Evolutionary conservation across 2,888 invertebrate genomes (phyloP).

Genomic region (Leptinotarsa tumamoca): DNA sequence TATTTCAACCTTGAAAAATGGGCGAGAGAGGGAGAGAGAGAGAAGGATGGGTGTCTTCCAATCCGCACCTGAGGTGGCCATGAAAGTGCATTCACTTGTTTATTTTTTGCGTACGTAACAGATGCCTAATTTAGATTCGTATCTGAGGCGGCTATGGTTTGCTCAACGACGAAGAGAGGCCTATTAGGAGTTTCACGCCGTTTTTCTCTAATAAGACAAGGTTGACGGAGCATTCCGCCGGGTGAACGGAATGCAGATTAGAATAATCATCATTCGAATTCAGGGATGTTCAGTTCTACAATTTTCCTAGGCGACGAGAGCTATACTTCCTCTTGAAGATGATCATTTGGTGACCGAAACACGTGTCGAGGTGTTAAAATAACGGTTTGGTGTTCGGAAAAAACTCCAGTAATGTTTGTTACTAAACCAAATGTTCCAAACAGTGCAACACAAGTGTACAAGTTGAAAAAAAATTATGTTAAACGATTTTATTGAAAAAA

Average conservation of each 20-base stretch:
- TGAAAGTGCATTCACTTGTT: slow-evolving; percentile 45
- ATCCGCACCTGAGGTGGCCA: slow-evolving; percentile 40
- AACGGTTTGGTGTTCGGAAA: too few relatives aligned
- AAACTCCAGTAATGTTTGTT: too few relatives aligned
- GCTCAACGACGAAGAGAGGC: slow-evolving; percentile 7
- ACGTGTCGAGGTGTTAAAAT: too few relatives aligned
- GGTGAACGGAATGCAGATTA: background rate
- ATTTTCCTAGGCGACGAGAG: background rate
- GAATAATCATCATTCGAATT: background rate
- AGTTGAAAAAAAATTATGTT: too few relatives aligned
- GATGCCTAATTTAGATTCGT: slow-evolving; percentile 41
- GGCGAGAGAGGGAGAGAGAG: background rate
- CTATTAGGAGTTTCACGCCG: slow-evolving; percentile 9
- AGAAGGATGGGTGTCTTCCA: slow-evolving; percentile 29
- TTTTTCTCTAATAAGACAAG: slow-evolving; percentile 13
- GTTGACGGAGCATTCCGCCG: background rate
- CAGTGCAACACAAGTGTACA: too few relatives aligned
- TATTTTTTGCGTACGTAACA: slow-evolving; percentile 38
- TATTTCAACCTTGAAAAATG: slow-evolving; percentile 13
- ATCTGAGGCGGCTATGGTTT: slow-evolving; percentile 22
- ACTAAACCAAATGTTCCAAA: too few relatives aligned
- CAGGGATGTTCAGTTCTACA: too few relatives aligned
- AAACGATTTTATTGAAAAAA: too few relatives aligned
- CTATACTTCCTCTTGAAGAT: too few relatives aligned
- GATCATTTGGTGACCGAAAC: too few relatives aligned